Base-by-base conservation (phyloP, 2,113 vertebrate genomes). In the Entosphenus tridentatus region DNA sequence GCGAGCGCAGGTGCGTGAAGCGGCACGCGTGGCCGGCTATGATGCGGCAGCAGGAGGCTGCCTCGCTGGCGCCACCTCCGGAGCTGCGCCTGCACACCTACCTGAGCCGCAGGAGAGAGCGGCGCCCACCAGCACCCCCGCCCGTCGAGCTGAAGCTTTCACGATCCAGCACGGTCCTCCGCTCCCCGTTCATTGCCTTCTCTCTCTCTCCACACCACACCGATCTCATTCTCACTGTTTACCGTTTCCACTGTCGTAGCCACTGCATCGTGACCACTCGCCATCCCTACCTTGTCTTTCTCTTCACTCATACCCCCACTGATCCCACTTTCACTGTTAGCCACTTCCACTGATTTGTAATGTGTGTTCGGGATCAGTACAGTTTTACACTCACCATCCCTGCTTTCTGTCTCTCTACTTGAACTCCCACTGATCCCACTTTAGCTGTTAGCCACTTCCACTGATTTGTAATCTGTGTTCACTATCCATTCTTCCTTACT, bases 141-240 rank as follows among this genome's bases (percentile, higher is more conserved):
- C 85, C 90, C 67, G 82, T 82, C 73, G 91, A 97, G 80, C 89
- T 97, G 71, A 98, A 98, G 80, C 92, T 98, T 79, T 95, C 89
- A 74, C 96, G 93, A 80, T 83, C 87, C 74, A 90, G 90, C 78
- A 97, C 92, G 69, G 93, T 62, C 58, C 13, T 14, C 58, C 8
- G 13, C 58, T 62, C 58, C 58, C 58, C 58, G 13, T 14, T 8
- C 8, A 14, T 62, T 62, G 58, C 58, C 58, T 14, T 62, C 58
- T 62, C 58, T 18, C 18, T 62, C 58, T 62, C 58, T 18, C 58
- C 58, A 13, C 13, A 14, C 58, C 58, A 3, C 58, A 62, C 18
- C 8, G 58, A 62, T 18, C 13, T 62, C 58, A 14, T 62, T 14
- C 58, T 62, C 58, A 14, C 58, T 62, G 58, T 8, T 62, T 18